phyloP scores from a whole-genome alignment of 1,140 invertebrate species.

The Monomorium pharaonis region DNA sequence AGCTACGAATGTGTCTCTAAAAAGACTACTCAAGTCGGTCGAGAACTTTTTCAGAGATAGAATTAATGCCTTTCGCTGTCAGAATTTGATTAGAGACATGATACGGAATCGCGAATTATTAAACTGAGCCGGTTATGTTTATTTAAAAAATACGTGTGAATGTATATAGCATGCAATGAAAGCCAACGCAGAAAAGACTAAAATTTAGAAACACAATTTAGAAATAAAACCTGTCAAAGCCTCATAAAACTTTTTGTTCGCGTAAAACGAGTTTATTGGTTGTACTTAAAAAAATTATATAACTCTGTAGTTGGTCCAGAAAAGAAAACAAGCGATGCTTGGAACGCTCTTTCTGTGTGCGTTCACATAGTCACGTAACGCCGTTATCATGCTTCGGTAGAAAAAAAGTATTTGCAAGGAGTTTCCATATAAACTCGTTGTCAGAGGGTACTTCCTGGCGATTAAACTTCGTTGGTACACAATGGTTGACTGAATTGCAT shows the following conservation, averaged over 20 bases:
- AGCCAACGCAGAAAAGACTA: background rate
- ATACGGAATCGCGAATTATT: background rate
- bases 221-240: background rate
- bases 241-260: background rate
- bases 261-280: background rate
- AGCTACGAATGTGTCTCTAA: background rate
- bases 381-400: slow-evolving; percentile 2
- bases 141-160: background rate
- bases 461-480: slow-evolving; percentile 66
- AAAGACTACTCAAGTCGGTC: background rate
- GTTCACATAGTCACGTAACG: slow-evolving; percentile 13
- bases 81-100: background rate
- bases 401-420: slow-evolving; percentile 49
- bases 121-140: background rate
- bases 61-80: background rate
- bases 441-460: slow-evolving; percentile 67
- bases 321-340: background rate
- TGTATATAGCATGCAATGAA: background rate
- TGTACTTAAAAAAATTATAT: background rate
- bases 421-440: slow-evolving; percentile 58
- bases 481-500: slow-evolving; percentile 57
- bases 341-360: background rate
- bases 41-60: background rate
- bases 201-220: background rate
- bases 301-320: background rate